Percentiles rank a stretch among this genome's conserved stretches.
phyloP scores from a whole-genome alignment of 2,888 invertebrate species.

The Timema podura region DNA sequence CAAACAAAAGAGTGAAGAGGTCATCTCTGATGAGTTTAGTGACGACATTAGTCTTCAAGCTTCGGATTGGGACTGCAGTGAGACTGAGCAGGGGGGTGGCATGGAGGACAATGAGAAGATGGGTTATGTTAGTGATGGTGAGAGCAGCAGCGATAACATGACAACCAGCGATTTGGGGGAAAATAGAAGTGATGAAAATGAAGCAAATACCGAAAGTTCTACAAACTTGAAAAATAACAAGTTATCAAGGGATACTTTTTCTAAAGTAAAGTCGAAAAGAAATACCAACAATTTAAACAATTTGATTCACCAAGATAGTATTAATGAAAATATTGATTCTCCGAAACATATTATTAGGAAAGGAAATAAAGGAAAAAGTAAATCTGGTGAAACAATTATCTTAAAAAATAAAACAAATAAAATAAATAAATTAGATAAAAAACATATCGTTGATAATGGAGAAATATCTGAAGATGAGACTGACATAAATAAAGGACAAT shows the following conservation, averaged over 20 bases:
- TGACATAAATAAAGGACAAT: too few relatives aligned
- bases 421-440: too few relatives aligned
- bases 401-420: too few relatives aligned
- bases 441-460: too few relatives aligned
- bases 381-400: too few relatives aligned
- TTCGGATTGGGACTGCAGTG: slow-evolving; percentile 18
- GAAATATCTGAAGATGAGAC: too few relatives aligned
- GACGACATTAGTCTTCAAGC: background rate
- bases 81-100: background rate
- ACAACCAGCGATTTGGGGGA: slow-evolving; percentile 15
- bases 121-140: slow-evolving; percentile 30
- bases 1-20: too few relatives aligned
- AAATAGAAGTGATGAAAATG: slow-evolving; percentile 28
- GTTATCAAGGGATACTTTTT: slow-evolving; percentile 21
- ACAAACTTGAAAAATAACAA: slow-evolving; percentile 28
- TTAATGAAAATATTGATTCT: background rate
- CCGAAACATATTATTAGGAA: background rate
- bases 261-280: background rate
- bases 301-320: background rate
- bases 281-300: background rate
- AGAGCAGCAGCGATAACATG: slow-evolving; percentile 27
- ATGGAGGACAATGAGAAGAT: slow-evolving; percentile 27
- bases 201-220: slow-evolving; percentile 32
- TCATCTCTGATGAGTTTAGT: background rate
- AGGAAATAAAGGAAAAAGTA: background rate